These are phyloP conservation scores for Dasypogon diadema DNA, from an alignment of 2,888 invertebrate genomes.

Conservation along the genomic window DNA sequence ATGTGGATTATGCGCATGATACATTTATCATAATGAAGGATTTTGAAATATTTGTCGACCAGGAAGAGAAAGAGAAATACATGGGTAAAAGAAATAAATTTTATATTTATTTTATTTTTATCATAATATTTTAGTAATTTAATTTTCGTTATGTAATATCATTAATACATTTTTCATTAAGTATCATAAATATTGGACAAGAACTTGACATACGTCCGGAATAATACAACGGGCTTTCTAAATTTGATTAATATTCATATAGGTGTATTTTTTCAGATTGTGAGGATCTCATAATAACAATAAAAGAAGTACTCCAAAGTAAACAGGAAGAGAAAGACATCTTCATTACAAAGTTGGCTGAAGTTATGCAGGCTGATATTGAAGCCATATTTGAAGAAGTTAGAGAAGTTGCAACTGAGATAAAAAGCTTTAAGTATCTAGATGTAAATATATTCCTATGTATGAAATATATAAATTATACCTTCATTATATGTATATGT, in stretches of 20 bases:
- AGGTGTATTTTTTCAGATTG: slow-evolving; percentile 61
- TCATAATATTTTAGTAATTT: too few species aligned
- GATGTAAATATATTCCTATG: slow-evolving; percentile 59
- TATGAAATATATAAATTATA: not conserved
- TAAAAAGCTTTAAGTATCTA: slow-evolving; percentile 67
- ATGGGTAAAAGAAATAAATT: slow-evolving; percentile 61
- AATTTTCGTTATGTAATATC: not conserved
- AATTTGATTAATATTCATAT: too few species aligned
- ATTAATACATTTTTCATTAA: too few species aligned
- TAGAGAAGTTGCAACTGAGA: slow-evolving; percentile 79
- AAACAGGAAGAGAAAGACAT: slow-evolving; percentile 76
- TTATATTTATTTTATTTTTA: not conserved
- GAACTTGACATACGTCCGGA: too few species aligned
- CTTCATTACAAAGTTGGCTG: slow-evolving; percentile 78
- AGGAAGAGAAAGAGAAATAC: slow-evolving; percentile 74
- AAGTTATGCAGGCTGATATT: slow-evolving; percentile 83
- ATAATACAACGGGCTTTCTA: too few species aligned
- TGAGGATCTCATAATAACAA: slow-evolving; percentile 65
- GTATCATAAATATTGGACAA: not conserved
- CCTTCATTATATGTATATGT: slow-evolving; percentile 50
- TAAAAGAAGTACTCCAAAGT: slow-evolving; percentile 74
- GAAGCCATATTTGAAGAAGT: slow-evolving; percentile 79
- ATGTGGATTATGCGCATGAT: slow-evolving; percentile 87
- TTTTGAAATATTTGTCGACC: slow-evolving; percentile 78
- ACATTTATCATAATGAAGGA: slow-evolving; percentile 87